A percentile compares a stretch with the other conserved stretches of the same genome.
Evolutionary conservation across 2,797 vertebrate species (phyloP).

Genomic region (Spizella passerina): DNA sequence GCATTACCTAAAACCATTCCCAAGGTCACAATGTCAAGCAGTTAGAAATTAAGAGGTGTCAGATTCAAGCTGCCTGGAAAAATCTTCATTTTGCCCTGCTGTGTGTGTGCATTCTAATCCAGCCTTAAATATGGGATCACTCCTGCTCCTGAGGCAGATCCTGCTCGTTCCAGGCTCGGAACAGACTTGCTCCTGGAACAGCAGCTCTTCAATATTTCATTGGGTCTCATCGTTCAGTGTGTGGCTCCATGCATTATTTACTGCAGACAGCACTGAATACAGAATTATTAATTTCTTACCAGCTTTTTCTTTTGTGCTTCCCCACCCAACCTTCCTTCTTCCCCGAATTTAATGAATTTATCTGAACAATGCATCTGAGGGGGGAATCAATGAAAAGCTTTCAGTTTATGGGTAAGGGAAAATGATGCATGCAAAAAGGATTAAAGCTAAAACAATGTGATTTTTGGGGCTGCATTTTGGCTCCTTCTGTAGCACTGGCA

Average conservation of each 20-base stretch:
- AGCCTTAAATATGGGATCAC: neutral
- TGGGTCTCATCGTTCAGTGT: neutral
- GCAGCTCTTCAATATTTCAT: constrained; percentile 65
- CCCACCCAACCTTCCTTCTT: neutral
- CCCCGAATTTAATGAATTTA: neutral
- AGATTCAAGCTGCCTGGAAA: neutral
- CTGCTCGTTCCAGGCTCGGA: neutral
- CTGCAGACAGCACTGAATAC: constrained; percentile 4
- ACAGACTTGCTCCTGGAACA: constrained; percentile 8
- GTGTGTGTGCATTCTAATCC: neutral
- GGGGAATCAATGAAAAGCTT: neutral
- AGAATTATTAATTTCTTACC: constrained; percentile 47
- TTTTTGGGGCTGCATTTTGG: neutral
- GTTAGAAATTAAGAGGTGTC: neutral
- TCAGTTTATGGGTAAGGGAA: neutral
- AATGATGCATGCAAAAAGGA: neutral
- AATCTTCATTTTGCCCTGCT: neutral
- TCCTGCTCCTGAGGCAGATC: neutral
- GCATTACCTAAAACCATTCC: neutral
- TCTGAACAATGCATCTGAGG: neutral
- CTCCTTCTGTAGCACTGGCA: neutral
- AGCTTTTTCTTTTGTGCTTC: neutral
- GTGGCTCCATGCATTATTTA: constrained; percentile 59
- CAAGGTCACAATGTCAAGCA: neutral
- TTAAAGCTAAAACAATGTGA: neutral